These are phyloP conservation scores for Dastarcus helophoroides DNA, from an alignment of 2,888 invertebrate genomes.

Conservation along the genomic window DNA sequence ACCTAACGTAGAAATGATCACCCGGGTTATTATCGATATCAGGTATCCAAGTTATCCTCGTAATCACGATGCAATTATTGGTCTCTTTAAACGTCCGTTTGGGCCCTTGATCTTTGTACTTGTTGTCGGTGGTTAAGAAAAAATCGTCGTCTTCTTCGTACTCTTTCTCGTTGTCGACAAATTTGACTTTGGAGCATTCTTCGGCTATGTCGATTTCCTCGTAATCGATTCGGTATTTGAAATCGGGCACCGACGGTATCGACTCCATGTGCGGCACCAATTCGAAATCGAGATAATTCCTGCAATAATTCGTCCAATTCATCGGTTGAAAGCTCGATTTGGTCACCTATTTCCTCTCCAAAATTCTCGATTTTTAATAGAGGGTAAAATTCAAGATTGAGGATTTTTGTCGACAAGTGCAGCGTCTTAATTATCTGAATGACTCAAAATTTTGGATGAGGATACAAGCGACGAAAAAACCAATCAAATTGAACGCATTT, in stretches of 20 bases:
- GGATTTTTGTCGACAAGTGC: too few species aligned
- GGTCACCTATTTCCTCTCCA: too few species aligned
- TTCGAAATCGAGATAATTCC: constrained; percentile 22
- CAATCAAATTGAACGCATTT: too few species aligned
- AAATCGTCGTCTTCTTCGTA: constrained; percentile 8
- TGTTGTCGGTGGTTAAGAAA: constrained; percentile 5
- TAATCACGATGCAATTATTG: constrained; percentile 8
- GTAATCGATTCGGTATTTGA: constrained; percentile 26
- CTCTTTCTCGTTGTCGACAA: constrained; percentile 4
- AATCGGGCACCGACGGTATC: constrained; percentile 23
- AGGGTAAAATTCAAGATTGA: too few species aligned
- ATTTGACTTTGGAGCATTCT: constrained; percentile 13
- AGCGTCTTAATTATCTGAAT: too few species aligned
- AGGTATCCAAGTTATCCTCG: constrained; percentile 25
- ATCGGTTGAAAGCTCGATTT: too few species aligned
- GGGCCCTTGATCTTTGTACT: neutral
- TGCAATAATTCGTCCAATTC: too few species aligned
- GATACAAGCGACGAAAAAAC: too few species aligned
- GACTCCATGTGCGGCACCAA: constrained; percentile 21
- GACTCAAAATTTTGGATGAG: too few species aligned
- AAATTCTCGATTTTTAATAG: too few species aligned
- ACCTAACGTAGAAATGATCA: constrained; percentile 27
- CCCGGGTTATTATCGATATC: constrained; percentile 27
- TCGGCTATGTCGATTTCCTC: constrained; percentile 18
- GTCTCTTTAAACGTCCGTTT: constrained; percentile 8